Evolutionary conservation across 2,797 vertebrate genomes (phyloP).

Genomic region (Acanthopagrus latus): DNA sequence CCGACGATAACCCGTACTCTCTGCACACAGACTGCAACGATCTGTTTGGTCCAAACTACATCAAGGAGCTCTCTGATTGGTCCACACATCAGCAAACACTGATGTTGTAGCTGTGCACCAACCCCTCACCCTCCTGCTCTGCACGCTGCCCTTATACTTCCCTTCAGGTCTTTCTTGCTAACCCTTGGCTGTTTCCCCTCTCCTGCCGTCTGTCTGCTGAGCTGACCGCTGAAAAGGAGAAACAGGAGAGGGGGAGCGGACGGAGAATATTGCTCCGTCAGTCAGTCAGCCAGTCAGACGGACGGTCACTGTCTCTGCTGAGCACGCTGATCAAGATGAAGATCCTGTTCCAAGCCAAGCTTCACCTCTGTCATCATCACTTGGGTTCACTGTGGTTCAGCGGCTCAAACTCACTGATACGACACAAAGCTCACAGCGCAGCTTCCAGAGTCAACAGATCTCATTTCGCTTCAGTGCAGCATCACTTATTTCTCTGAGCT

Average conservation of each 20-base stretch:
- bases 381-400: constrained; percentile 56
- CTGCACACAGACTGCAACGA: constrained; percentile 69
- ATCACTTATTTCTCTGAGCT: constrained; percentile 8
- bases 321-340: constrained; percentile 48
- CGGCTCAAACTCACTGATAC: constrained; percentile 52
- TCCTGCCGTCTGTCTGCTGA: constrained; percentile 35
- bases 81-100: constrained; percentile 64
- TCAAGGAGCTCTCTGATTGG: constrained; percentile 76
- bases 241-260: constrained; percentile 36
- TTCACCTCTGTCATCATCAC: constrained; percentile 54
- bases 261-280: constrained; percentile 33
- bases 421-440: constrained; percentile 58
- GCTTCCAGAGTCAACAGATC: constrained; percentile 58
- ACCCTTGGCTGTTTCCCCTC: not conserved
- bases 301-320: constrained; percentile 47
- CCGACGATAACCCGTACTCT: constrained; percentile 62
- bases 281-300: constrained; percentile 14
- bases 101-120: constrained; percentile 36
- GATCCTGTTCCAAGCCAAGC: constrained; percentile 83
- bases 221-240: constrained; percentile 38
- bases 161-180: constrained; percentile 5
- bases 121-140: not conserved
- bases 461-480: constrained; percentile 46
- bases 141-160: constrained; percentile 1
- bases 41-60: constrained; percentile 64